Base-by-base conservation (phyloP, 2,888 invertebrate genomes). In the Caenorhabditis becei region DNA sequence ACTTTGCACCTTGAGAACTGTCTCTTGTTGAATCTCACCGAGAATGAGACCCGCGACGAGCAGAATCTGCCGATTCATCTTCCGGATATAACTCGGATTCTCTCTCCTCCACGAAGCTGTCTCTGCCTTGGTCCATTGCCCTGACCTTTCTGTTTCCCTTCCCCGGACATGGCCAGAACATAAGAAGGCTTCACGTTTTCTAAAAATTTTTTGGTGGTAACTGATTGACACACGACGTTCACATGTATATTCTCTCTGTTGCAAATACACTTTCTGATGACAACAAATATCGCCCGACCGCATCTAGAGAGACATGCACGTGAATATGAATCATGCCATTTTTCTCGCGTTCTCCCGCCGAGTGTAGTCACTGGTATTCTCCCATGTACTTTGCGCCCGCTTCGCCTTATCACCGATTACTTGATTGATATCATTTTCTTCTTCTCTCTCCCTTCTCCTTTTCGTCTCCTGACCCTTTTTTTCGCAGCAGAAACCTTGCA, bases 291-390 rank as follows among this genome's bases (percentile, higher is more conserved):
- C 18, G 47, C 4, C 1, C 20, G 47, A 47, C 20, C 16, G 20
- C 47, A 41, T 41, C 41, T 41, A 5, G 14, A 35, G 41, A 18
- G 47, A 47, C 18, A 18, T 4, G 47, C 74, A 74, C 65, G 74
- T 74, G 65, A 74, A 74, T 23, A 59, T 74, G 74, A 74, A 74
- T 74, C 74, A 74, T 74, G 74, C 74, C 74, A 74, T 54, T 56
- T 74, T 74, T 58, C 53, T 59, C 58, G 58, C 65, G 58, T 35
- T 58, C 23, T 49, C 35, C 28, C 49, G 56, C 65, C 51, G 44
- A 35, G 5, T 63, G 63, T 72, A 63, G 72, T 58, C 71, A 24
- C 71, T 24, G 61, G 54, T 32, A 26, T 44, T 71, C 26, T 59
- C 65, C 47, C 58, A 61, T 75, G 75, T 75, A 75, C 75, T 75